Percentiles rank a stretch among this genome's conserved stretches.
Evolutionary conservation across 2,797 vertebrate species (phyloP).

Genomic region (Gouania willdenowi): DNA sequence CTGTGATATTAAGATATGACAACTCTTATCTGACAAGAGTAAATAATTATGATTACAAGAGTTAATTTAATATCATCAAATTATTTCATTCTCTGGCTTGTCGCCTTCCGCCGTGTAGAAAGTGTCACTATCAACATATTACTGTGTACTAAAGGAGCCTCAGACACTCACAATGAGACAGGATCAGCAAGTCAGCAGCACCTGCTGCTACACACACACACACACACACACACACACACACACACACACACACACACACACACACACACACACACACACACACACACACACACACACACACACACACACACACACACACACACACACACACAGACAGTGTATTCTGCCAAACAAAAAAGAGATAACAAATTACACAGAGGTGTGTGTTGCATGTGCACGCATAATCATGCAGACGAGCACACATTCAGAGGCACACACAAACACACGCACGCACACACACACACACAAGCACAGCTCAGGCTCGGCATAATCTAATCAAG

Average conservation of each 20-base stretch:
- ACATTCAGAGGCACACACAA: conserved; percentile 8
- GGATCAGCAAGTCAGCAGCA: conserved; percentile 79
- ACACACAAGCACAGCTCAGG: conserved; percentile 49
- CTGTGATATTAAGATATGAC: conserved; percentile 9
- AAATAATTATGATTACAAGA: conserved; percentile 29
- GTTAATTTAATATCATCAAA: conserved; percentile 39
- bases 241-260: conserved; percentile 4
- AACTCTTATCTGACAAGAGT: too few species aligned
- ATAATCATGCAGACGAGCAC: conserved; percentile 38
- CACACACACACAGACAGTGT: conserved; percentile 4
- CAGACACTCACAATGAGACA: conserved; percentile 76
- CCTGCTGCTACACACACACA: conserved; percentile 45
- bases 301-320: conserved; percentile 5
- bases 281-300: conserved; percentile 1
- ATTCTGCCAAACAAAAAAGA: conserved; percentile 47
- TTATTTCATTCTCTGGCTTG: conserved; percentile 44
- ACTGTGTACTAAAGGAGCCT: conserved; percentile 68
- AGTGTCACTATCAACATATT: conserved; percentile 78
- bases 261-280: conserved; percentile 4
- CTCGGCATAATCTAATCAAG: conserved; percentile 81
- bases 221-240: conserved; percentile 5
- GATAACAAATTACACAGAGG: conserved; percentile 46
- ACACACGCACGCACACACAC: conserved; percentile 21
- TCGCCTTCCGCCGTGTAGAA: conserved; percentile 56
- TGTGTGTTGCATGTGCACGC: too few species aligned